These are phyloP conservation scores for Adelges cooleyi DNA, from an alignment of 1,140 invertebrate genomes.

Conservation along the genomic window DNA sequence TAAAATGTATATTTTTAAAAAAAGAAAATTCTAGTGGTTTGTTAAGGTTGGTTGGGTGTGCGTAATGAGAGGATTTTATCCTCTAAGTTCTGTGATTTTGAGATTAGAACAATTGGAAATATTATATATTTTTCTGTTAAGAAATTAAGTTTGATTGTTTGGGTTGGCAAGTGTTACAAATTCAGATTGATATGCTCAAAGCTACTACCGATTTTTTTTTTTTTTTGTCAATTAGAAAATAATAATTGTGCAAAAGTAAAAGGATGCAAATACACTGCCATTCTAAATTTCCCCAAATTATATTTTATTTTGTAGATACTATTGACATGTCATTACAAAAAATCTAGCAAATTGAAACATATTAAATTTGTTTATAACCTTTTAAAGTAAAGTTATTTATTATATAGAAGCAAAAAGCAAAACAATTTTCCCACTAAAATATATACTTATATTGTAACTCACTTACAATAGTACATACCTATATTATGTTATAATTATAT, in stretches of 20 bases:
- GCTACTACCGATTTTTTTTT: conserved; percentile 3
- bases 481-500: conserved; percentile 17
- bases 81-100: conserved; percentile 21
- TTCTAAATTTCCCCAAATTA: conserved; percentile 27
- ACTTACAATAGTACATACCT: conserved; percentile 15
- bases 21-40: conserved; percentile 6
- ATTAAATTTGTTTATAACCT: conserved; percentile 23
- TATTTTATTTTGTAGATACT: conserved; percentile 16
- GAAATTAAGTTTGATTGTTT: conserved; percentile 2
- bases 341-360: conserved; percentile 24
- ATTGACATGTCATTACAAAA: conserved; percentile 17
- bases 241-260: conserved; percentile 10
- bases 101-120: conserved; percentile 25
- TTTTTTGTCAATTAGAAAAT: conserved; percentile 18
- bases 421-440: conserved; percentile 17
- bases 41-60: conserved; percentile 19
- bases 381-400: conserved; percentile 25
- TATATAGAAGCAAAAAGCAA: conserved; percentile 12
- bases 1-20: conserved; percentile 23
- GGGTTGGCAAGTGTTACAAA: not conserved
- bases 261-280: conserved; percentile 27
- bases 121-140: conserved; percentile 24
- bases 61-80: not conserved
- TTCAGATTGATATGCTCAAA: conserved; percentile 24
- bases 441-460: conserved; percentile 21